Percentiles rank a stretch among this genome's conserved stretches.
Conservation (phyloP, 2,888 invertebrate species). For the Eumerus sabulonum region DNA sequence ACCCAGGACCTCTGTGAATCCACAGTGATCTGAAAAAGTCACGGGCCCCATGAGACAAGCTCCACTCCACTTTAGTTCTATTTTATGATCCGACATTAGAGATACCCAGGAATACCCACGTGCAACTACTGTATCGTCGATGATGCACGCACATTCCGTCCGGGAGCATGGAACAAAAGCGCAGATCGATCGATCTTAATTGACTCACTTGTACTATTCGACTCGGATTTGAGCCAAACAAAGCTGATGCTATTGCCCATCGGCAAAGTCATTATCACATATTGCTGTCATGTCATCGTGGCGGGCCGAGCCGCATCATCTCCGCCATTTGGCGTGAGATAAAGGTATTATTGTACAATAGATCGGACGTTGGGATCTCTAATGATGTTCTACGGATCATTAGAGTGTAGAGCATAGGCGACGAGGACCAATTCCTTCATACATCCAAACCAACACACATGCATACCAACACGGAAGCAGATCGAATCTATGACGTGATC, state of each 20-base stretch:
- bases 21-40: conserved; percentile 48
- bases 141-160: conserved; percentile 61
- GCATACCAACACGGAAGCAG: conserved; percentile 55
- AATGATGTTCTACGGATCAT: conserved; percentile 61
- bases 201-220: conserved; percentile 52
- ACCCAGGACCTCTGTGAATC: neutral
- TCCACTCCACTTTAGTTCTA: conserved; percentile 35
- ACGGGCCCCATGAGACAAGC: conserved; percentile 53
- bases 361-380: conserved; percentile 30
- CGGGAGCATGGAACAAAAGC: conserved; percentile 56
- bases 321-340: conserved; percentile 57
- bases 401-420: conserved; percentile 31
- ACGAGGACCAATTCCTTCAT: conserved; percentile 49
- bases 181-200: conserved; percentile 62
- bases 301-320: conserved; percentile 42
- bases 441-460: no score
- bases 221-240: conserved; percentile 23
- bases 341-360: conserved; percentile 16
- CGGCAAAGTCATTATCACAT: conserved; percentile 65
- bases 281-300: conserved; percentile 65
- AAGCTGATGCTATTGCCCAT: conserved; percentile 45
- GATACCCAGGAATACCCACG: conserved; percentile 51
- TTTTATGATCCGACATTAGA: conserved; percentile 45
- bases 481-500: conserved; percentile 65
- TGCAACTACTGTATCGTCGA: conserved; percentile 47